Evolutionary conservation across 2,797 vertebrate species (phyloP), one percentile per base, ranked within the genome.

Genomic region (Synaphobranchus kaupii): DNA sequence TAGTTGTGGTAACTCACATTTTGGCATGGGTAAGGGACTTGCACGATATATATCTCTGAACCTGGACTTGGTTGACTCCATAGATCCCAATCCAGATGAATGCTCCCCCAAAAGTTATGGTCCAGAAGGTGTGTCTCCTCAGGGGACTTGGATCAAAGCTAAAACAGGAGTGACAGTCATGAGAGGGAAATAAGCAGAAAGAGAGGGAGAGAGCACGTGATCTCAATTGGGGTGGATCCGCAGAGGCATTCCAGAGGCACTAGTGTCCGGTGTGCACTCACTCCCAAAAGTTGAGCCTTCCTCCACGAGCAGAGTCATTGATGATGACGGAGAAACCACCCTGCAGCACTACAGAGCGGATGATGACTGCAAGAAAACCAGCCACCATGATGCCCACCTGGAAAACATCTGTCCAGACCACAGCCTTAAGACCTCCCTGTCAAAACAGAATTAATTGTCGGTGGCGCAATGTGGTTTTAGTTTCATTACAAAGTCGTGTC

Each of bases 391-490:
- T 96, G 80, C 95, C 95, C 84, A 98, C 94, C 95, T 99, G 98
- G 91, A 99, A 97, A 88, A 98, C 98, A 0, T 99, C 98, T 0
- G 98, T 99, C 98, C 98, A 99, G 88, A 99, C 96, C 91, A 99
- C 98, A 0, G 98, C 98, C 93, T 98, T 99, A 60, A 99, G 96
- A 83, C 98, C 98, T 0, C 98, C 98, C 98, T 99, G 95, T 4
- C 81, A 88, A 54, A 92, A 90, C 44, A 94, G 87, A 88, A 47
- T 9, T 31, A 39, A 86, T 60, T 81, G 15, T 25, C 10, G 12
- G 68, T 66, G 34, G 25, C 63, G 47, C 83, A 25, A 39, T 9
- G 20, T 31, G 81, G 58, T 20, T 15, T 22, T 22, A 47, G 5
- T 8, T 17, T 22, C 12, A 25, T 10, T 13, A 56, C 28, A 5